A percentile compares a stretch with the other conserved stretches of the same genome.
Conservation (phyloP, 1,140 invertebrate species). For the Hestina assimilis region DNA sequence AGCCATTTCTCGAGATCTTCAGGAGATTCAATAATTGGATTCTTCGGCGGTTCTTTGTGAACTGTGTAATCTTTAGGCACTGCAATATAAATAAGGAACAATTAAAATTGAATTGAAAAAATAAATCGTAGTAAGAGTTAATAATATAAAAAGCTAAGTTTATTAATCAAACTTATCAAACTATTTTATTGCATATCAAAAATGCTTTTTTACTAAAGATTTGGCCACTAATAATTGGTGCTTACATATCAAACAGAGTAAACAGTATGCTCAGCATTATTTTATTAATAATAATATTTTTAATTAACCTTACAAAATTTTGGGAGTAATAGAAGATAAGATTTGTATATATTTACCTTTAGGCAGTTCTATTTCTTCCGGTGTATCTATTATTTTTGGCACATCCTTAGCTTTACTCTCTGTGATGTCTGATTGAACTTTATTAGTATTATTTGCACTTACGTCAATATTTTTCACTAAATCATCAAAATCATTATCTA, state of each 20-base stretch:
- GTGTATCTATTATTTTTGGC: neutral
- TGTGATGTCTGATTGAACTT: neutral
- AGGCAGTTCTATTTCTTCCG: neutral
- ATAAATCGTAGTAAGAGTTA: too few relatives aligned
- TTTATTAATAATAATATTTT: too few relatives aligned
- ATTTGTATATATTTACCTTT: too few relatives aligned
- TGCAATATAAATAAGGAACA: constrained; percentile 36
- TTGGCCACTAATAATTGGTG: too few relatives aligned
- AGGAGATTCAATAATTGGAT: constrained; percentile 60
- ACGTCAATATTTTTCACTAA: constrained; percentile 1
- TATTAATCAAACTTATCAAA: neutral
- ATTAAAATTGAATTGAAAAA: neutral
- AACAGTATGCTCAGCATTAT: too few relatives aligned
- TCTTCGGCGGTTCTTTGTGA: constrained; percentile 29
- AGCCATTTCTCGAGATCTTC: constrained; percentile 75
- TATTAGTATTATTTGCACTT: neutral
- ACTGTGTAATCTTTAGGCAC: constrained; percentile 8
- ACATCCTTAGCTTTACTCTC: neutral
- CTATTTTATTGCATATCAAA: neutral
- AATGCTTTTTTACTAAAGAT: too few relatives aligned
- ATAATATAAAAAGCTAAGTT: neutral
- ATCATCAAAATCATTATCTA: constrained; percentile 12
- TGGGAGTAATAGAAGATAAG: too few relatives aligned
- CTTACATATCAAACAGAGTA: too few relatives aligned
- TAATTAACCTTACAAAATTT: too few relatives aligned